A percentile compares a stretch with the other conserved stretches of the same genome.
Conservation (phyloP, 2,797 vertebrate genomes). For the Pipistrellus pipistrellus region DNA sequence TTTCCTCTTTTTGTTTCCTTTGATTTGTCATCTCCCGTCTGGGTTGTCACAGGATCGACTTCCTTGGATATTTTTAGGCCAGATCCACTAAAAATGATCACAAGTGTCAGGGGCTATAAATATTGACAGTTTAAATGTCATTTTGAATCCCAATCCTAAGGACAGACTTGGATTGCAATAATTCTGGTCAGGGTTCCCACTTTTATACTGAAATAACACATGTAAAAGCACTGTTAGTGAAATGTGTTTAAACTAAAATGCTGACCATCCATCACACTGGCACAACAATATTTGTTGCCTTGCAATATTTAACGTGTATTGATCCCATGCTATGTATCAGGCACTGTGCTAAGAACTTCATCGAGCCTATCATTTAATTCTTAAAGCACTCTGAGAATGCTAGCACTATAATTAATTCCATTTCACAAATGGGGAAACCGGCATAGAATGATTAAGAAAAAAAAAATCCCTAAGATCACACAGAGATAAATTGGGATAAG, state of each 20-base stretch:
- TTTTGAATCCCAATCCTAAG: constrained; percentile 4
- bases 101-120: neutral
- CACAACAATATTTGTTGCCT: neutral
- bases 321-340: neutral
- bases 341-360: neutral
- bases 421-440: neutral
- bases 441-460: neutral
- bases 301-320: neutral
- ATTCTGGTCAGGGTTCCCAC: neutral
- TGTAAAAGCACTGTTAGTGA: neutral
- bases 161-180: neutral
- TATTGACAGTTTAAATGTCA: constrained; percentile 46
- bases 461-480: neutral
- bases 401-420: constrained; percentile 1
- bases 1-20: constrained; percentile 56
- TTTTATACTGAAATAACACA: neutral
- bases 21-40: constrained; percentile 55
- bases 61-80: constrained; percentile 19
- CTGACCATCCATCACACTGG: neutral
- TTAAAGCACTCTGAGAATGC: neutral
- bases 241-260: constrained; percentile 53
- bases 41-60: constrained; percentile 10
- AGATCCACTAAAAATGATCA: neutral
- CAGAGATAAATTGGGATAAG: neutral
- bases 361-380: neutral